Conservation (phyloP, 2,888 invertebrate genomes). For the Drosophila conformis region DNA sequence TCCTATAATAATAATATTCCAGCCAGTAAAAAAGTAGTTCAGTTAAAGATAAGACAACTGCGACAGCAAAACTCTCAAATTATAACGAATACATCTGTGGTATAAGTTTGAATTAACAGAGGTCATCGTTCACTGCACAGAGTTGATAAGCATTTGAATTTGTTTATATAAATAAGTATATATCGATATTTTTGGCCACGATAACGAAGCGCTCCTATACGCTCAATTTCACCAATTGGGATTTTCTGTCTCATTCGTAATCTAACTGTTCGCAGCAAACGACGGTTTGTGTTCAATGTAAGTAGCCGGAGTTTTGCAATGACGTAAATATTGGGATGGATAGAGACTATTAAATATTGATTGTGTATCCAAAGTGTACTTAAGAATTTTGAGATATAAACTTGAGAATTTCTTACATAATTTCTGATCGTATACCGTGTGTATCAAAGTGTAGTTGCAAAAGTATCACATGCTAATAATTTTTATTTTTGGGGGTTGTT, state of each 20-base stretch:
- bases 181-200: constrained; percentile 24
- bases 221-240: constrained; percentile 33
- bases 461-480: constrained; percentile 26
- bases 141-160: neutral
- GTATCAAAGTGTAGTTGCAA: constrained; percentile 5
- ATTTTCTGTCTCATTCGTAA: constrained; percentile 65
- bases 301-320: constrained; percentile 70
- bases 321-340: constrained; percentile 63
- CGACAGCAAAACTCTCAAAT: neutral
- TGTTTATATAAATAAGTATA: neutral
- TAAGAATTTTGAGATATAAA: constrained; percentile 14
- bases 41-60: neutral
- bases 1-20: neutral
- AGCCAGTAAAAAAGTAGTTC: neutral
- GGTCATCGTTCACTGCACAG: neutral
- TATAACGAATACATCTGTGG: neutral
- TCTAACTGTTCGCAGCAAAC: constrained; percentile 60
- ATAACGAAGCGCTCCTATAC: constrained; percentile 3
- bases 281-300: constrained; percentile 82
- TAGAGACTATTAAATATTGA: constrained; percentile 42
- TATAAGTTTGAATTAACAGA: constrained; percentile 1
- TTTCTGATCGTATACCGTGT: constrained; percentile 4
- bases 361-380: constrained; percentile 33
- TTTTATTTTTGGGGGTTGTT: constrained; percentile 69
- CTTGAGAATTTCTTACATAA: constrained; percentile 32